A percentile compares a stretch with the other conserved stretches of the same genome.
Evolutionary conservation across 2,113 vertebrate genomes (phyloP).

Genomic region (Syngnathus typhle): DNA sequence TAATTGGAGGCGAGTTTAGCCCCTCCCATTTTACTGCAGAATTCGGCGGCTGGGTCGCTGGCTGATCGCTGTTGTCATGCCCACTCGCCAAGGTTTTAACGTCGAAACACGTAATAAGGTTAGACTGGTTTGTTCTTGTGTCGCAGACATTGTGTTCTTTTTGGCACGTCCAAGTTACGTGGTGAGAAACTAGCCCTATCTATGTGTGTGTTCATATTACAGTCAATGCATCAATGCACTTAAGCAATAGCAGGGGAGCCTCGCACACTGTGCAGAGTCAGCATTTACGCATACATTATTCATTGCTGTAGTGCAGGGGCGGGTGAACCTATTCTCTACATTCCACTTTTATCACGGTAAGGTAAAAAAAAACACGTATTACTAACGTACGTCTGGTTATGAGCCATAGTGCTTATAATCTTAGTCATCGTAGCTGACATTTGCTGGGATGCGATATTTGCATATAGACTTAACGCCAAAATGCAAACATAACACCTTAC

Average conservation of each 20-base stretch:
- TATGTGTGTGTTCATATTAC: not conserved
- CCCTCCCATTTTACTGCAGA: constrained; percentile 76
- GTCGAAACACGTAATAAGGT: constrained; percentile 57
- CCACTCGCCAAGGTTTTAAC: constrained; percentile 47
- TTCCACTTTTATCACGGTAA: constrained; percentile 1
- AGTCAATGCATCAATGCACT: constrained; percentile 11
- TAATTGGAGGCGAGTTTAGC: constrained; percentile 57
- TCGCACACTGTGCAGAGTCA: constrained; percentile 27
- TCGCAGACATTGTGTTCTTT: constrained; percentile 29
- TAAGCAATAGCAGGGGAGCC: constrained; percentile 2
- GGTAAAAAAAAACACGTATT: no score
- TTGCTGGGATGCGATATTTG: no score
- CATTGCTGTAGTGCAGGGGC: constrained; percentile 13
- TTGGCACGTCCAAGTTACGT: constrained; percentile 33
- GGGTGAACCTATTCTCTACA: not conserved
- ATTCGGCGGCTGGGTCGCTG: constrained; percentile 57
- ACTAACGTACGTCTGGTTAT: no score
- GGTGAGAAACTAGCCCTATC: not conserved
- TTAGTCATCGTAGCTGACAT: no score
- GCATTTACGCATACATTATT: constrained; percentile 16
- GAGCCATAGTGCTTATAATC: no score
- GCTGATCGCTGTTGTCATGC: constrained; percentile 40
- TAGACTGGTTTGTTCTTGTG: constrained; percentile 51
- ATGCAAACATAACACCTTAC: no score
- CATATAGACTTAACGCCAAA: no score